These are phyloP conservation scores for Homarus americanus DNA, from an alignment of 1,140 invertebrate species.

Conservation along the genomic window DNA sequence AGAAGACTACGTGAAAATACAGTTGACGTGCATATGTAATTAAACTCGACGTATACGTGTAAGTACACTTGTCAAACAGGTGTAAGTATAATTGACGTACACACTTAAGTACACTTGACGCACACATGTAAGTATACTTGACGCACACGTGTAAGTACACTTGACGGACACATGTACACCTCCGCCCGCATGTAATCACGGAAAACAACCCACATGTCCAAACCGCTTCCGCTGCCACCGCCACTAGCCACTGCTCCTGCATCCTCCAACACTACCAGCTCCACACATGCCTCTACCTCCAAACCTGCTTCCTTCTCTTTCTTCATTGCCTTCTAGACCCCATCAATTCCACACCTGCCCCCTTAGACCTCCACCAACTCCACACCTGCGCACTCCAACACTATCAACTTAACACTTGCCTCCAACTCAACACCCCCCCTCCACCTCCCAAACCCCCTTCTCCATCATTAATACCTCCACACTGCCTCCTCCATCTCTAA, in stretches of 20 bases:
- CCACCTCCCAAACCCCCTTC: background rate
- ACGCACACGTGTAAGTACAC: background rate
- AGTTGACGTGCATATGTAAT: too few relatives aligned
- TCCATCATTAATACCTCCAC: too few relatives aligned
- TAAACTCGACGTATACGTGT: too few relatives aligned
- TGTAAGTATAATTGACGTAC: too few relatives aligned
- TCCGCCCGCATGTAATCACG: constrained; percentile 26
- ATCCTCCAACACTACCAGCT: background rate
- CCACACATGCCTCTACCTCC: background rate
- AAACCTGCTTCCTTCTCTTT: too few relatives aligned
- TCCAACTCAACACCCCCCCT: background rate
- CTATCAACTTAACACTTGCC: background rate
- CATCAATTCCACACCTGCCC: too few relatives aligned
- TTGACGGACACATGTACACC: background rate
- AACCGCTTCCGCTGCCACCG: constrained; percentile 37
- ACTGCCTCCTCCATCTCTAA: background rate
- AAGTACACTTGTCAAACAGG: too few relatives aligned
- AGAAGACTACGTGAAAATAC: too few relatives aligned
- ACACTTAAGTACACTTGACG: background rate
- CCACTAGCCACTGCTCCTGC: background rate
- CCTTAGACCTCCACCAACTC: background rate
- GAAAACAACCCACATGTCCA: constrained; percentile 32
- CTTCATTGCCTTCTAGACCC: too few relatives aligned
- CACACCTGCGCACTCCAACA: background rate
- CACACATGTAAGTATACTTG: background rate